Base-by-base conservation (phyloP, 1,140 invertebrate species). In the Caenorhabditis remanei region DNA sequence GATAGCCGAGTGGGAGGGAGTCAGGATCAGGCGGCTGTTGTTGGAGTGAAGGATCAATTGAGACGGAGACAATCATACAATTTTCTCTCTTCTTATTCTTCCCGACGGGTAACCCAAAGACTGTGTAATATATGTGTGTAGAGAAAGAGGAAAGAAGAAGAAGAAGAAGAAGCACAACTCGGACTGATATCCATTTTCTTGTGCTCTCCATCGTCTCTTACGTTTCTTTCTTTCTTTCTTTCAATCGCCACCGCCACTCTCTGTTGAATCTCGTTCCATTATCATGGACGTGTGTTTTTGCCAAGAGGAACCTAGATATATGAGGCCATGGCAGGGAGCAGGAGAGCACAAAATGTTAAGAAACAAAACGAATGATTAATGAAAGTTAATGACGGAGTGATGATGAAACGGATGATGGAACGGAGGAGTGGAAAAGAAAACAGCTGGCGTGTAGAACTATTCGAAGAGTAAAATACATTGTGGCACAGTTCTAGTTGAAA, bases 261-360 rank as follows among this genome's bases (percentile, higher is more conserved):
- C 41, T 13, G 65, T 8, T 79, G 71, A 50, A 79, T 79, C 46
- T 50, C 71, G 71, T 79, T 79, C 71, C 71, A 79, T 50, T 79
- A 79, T 79, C 71, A 79, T 50, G 71, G 46, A 79, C 71, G 71
- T 79, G 71, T 79, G 71, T 79, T 79, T 79, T 79, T 79, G 65
- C 32, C 11, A 43, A 16, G 41, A 43, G 61, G 7, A 63, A 14
- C 61, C 32, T 9, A 67, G 65, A 67, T 40, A 67, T 14, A 43
- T n/a, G n/a, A n/a, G n/a, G n/a, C n/a, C n/a, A n/a, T 8, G 13
- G 4, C 14, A 67, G 65, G 2, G 21, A 41, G 9, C 3, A 9
- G 16, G 16, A 43, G 8, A 41, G 9, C 5, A n/a, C 4, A 67
- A 67, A 67, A 43, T 19, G 21, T 24, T 65, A 32, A 32, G 8